Evolutionary conservation across 2,113 vertebrate genomes (phyloP).

Genomic region (Saguinus midas): DNA sequence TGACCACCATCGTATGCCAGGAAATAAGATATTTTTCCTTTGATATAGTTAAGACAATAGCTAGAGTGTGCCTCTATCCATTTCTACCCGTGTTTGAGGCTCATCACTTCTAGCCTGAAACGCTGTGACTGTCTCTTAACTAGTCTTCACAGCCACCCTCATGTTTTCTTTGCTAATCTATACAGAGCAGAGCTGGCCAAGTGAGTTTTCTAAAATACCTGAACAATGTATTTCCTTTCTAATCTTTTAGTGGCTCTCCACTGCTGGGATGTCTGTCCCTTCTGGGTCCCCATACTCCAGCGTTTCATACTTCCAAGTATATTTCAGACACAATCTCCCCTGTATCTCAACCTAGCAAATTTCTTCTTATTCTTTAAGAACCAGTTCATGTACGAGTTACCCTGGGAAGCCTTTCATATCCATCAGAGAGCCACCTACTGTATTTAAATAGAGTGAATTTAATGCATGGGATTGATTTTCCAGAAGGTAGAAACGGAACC

Average conservation of each 20-base stretch:
- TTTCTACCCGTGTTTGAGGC: no score
- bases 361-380: background rate
- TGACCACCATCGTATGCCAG: background rate
- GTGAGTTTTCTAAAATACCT: background rate
- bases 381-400: background rate
- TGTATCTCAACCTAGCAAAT: background rate
- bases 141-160: background rate
- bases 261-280: background rate
- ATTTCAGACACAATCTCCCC: background rate
- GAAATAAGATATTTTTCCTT: background rate
- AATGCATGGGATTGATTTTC: background rate
- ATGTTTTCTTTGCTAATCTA: background rate
- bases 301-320: background rate
- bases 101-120: background rate
- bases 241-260: background rate
- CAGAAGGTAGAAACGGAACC: background rate
- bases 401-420: background rate
- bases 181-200: background rate
- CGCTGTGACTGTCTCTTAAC: background rate
- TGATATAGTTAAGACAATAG: background rate
- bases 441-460: background rate
- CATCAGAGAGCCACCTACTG: background rate
- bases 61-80: background rate
- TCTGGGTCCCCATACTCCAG: background rate
- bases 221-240: background rate